Conservation (phyloP, 2,888 invertebrate genomes). For the Agrenia bidenticulata region DNA sequence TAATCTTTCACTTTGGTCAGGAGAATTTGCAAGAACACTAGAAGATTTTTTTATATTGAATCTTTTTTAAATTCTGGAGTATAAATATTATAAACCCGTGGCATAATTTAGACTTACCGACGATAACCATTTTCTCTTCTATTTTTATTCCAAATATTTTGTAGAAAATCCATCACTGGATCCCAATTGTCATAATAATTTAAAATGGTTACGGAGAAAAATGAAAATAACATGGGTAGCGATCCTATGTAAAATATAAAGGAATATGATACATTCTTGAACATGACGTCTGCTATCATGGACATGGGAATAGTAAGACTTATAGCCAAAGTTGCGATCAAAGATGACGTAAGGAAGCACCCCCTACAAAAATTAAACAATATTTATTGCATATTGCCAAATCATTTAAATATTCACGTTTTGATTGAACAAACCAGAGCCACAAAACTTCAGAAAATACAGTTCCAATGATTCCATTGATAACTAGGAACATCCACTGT, state of each 20-base stretch:
- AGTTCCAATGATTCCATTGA: conserved; percentile 88
- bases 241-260: conserved; percentile 75
- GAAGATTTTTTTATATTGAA: conserved; percentile 15
- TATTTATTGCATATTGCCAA: background rate
- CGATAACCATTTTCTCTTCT: background rate
- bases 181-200: conserved; percentile 81
- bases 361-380: conserved; percentile 67
- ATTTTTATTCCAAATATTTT: conserved; percentile 57
- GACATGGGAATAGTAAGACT: conserved; percentile 86
- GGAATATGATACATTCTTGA: conserved; percentile 69
- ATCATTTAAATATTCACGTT: background rate
- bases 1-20: conserved; percentile 69
- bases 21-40: conserved; percentile 65
- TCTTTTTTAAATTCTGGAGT: conserved; percentile 13
- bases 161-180: conserved; percentile 66
- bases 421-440: conserved; percentile 70
- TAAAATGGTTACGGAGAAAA: conserved; percentile 69
- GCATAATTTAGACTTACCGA: background rate
- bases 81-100: no score
- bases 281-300: conserved; percentile 77
- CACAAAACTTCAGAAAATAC: conserved; percentile 88
- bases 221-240: conserved; percentile 73
- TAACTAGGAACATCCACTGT: conserved; percentile 75
- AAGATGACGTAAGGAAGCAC: conserved; percentile 86
- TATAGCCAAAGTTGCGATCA: conserved; percentile 82